Percentiles rank a stretch among this genome's conserved stretches.
phyloP scores from a whole-genome alignment of 37 sponge, comb jelly and placozoan genomes.

The Corticium candelabrum region DNA sequence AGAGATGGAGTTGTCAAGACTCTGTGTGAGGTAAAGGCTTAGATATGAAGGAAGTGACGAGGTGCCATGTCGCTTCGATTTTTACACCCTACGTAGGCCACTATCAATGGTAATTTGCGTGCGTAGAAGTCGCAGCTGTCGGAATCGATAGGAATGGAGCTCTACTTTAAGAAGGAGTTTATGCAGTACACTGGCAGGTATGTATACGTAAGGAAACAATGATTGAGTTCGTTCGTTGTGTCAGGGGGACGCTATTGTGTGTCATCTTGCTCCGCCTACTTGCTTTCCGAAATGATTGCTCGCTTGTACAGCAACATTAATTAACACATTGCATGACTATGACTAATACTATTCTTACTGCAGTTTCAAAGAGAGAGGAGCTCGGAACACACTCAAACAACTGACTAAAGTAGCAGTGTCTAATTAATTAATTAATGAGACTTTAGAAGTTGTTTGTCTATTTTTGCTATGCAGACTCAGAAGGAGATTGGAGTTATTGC shows the following conservation, averaged over 20 bases:
- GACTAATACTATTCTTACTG: not conserved
- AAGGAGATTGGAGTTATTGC: slow-evolving; percentile 69
- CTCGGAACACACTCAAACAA: slow-evolving; percentile 51
- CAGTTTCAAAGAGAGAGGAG: slow-evolving; percentile 91
- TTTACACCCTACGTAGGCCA: too few species aligned
- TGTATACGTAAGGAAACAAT: too few species aligned
- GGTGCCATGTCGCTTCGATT: too few species aligned
- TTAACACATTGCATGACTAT: not conserved
- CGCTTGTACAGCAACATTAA: not conserved
- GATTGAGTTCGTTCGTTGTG: too few species aligned
- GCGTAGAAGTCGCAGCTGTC: slow-evolving; percentile 45
- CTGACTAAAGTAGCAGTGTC: slow-evolving; percentile 21
- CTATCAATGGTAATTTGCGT: slow-evolving; percentile 17
- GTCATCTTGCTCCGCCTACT: too few species aligned
- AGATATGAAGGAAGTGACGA: too few species aligned
- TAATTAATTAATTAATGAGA: not conserved
- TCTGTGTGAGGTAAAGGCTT: slow-evolving; percentile 42
- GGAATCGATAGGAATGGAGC: slow-evolving; percentile 40
- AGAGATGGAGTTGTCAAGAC: slow-evolving; percentile 48
- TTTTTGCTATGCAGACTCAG: slow-evolving; percentile 21
- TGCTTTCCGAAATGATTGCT: too few species aligned
- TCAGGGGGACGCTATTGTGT: too few species aligned
- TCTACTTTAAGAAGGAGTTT: slow-evolving; percentile 75
- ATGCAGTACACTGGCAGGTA: slow-evolving; percentile 69
- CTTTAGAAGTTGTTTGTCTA: not conserved